Conservation (phyloP, 2,797 vertebrate species). For the Ctenochaetus hawaiiensis region DNA sequence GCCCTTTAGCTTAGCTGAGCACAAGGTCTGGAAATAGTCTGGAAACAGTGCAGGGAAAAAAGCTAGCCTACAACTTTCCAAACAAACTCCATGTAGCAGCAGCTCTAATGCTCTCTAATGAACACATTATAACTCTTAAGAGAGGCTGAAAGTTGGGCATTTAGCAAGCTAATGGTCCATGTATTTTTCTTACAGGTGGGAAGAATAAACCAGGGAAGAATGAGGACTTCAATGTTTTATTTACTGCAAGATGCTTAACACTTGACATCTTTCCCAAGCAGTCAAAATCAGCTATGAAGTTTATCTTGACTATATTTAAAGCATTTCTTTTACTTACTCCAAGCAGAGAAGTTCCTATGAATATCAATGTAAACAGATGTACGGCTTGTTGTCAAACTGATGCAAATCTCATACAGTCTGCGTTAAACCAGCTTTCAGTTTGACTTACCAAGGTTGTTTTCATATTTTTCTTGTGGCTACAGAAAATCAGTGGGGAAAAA, state of each 20-base stretch:
- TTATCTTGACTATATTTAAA: constrained; percentile 12
- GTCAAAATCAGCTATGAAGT: constrained; percentile 14
- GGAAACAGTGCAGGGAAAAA: neutral
- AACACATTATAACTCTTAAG: neutral
- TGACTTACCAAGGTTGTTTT: constrained; percentile 17
- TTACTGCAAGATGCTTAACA: neutral
- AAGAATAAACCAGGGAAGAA: constrained; percentile 1
- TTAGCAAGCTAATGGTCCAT: neutral
- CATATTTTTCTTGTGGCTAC: constrained; percentile 20
- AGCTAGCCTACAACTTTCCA: neutral
- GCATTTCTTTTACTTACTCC: neutral
- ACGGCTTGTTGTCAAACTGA: constrained; percentile 17
- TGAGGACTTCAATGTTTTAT: neutral
- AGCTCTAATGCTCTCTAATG: neutral
- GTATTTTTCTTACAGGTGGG: neutral
- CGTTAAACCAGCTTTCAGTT: constrained; percentile 27
- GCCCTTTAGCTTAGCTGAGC: neutral
- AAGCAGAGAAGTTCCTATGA: constrained; percentile 1
- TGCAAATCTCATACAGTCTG: constrained; percentile 28
- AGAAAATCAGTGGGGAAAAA: constrained; percentile 5
- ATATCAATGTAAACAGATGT: constrained; percentile 18
- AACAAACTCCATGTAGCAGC: neutral
- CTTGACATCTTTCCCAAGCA: neutral
- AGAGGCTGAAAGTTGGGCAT: constrained; percentile 3
- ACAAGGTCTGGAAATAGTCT: neutral